Evolutionary conservation across 2,888 invertebrate species (phyloP).

Genomic region (Rotaria magnacalcarata): DNA sequence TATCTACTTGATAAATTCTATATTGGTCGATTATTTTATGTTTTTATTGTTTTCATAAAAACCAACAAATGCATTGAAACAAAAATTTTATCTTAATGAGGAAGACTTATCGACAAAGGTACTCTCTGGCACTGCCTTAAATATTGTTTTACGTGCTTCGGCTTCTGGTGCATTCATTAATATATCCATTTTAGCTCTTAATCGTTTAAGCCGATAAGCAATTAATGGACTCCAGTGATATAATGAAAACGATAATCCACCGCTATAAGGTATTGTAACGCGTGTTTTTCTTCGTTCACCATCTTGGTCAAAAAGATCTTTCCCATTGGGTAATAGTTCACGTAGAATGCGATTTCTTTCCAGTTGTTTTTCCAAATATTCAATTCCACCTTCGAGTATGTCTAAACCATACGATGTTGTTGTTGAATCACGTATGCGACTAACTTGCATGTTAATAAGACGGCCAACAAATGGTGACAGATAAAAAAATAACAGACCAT

Average conservation of each 20-base stretch:
- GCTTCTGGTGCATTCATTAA: background rate
- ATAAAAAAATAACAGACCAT: conserved; percentile 3
- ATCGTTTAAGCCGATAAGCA: background rate
- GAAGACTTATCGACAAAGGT: background rate
- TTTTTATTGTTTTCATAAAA: background rate
- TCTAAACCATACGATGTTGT: background rate
- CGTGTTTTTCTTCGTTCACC: conserved; percentile 17
- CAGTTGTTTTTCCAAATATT: background rate
- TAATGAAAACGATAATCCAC: background rate
- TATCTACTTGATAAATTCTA: too few species aligned
- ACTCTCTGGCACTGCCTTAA: background rate
- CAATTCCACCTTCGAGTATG: background rate
- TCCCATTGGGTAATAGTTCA: background rate
- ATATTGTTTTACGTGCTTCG: conserved; percentile 1
- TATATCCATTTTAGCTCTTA: background rate
- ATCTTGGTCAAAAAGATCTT: conserved; percentile 16
- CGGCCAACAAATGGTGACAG: background rate
- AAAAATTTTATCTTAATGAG: background rate
- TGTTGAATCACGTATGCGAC: background rate
- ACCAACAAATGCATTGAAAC: background rate
- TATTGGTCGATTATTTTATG: too few species aligned
- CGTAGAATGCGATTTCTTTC: background rate
- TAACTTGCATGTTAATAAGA: background rate
- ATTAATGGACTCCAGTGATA: background rate
- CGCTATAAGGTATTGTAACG: background rate